Evolutionary conservation across 2,888 invertebrate genomes (phyloP).

Genomic region (Thyatira batis): DNA sequence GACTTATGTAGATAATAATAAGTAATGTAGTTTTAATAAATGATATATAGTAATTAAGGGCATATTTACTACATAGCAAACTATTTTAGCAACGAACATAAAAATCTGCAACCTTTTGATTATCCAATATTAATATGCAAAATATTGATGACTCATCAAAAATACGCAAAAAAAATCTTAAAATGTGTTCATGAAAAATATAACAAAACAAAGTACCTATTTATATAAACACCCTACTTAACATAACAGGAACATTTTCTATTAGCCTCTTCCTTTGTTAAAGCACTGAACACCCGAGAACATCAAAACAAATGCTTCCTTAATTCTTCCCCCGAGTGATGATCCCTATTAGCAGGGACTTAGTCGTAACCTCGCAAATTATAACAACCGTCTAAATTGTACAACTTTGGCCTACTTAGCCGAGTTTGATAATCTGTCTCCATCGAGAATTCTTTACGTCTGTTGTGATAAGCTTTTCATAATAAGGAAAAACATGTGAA

Average conservation of each 20-base stretch:
- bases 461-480: slow-evolving; percentile 30
- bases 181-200: too few relatives aligned
- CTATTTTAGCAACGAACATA: too few relatives aligned
- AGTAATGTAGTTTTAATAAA: too few relatives aligned
- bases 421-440: slow-evolving; percentile 73
- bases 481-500: slow-evolving; percentile 8
- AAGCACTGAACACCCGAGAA: slow-evolving; percentile 52
- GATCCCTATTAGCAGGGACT: slow-evolving; percentile 80
- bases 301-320: slow-evolving; percentile 77
- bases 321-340: slow-evolving; percentile 74
- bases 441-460: slow-evolving; percentile 10
- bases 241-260: slow-evolving; percentile 36
- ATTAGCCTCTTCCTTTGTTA: slow-evolving; percentile 46
- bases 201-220: background rate
- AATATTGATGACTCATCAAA: too few relatives aligned
- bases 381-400: slow-evolving; percentile 68
- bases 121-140: too few relatives aligned
- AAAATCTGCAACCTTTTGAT: too few relatives aligned
- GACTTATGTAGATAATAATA: slow-evolving; percentile 1
- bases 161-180: too few relatives aligned
- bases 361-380: slow-evolving; percentile 78
- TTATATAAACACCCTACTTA: slow-evolving; percentile 20
- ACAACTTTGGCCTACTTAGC: slow-evolving; percentile 56
- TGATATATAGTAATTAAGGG: too few relatives aligned
- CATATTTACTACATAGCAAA: too few relatives aligned